Conservation (phyloP, 2,888 invertebrate genomes). For the Pristionchus japonicus region DNA sequence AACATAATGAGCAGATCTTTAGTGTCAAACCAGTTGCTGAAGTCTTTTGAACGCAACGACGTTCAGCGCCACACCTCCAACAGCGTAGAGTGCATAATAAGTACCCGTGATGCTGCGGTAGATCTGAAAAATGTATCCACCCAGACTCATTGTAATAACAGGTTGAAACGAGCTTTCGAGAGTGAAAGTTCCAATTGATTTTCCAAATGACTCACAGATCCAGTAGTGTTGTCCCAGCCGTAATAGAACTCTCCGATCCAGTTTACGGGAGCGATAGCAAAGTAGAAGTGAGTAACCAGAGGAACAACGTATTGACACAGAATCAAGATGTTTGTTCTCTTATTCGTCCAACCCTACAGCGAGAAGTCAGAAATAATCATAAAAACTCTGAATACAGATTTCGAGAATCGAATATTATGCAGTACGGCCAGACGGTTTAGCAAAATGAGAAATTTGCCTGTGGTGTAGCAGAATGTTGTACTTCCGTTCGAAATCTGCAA, state of each 20-base stretch:
- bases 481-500: neutral
- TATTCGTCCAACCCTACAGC: neutral
- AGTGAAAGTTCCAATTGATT: too few species aligned
- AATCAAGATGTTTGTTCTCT: neutral
- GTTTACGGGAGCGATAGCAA: neutral
- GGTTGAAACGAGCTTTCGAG: neutral
- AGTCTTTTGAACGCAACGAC: neutral
- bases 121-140: neutral
- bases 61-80: neutral
- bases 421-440: neutral
- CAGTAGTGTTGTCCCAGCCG: neutral
- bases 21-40: neutral
- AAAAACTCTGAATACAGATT: neutral
- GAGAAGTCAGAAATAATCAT: neutral
- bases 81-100: neutral
- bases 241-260: neutral
- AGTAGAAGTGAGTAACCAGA: neutral
- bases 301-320: neutral
- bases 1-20: too few species aligned
- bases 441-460: neutral
- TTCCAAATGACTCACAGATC: neutral
- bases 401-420: neutral
- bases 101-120: neutral
- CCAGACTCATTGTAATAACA: neutral
- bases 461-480: neutral